Evolutionary conservation across 2,113 vertebrate genomes (phyloP).

Genomic region (Tinamus guttatus): DNA sequence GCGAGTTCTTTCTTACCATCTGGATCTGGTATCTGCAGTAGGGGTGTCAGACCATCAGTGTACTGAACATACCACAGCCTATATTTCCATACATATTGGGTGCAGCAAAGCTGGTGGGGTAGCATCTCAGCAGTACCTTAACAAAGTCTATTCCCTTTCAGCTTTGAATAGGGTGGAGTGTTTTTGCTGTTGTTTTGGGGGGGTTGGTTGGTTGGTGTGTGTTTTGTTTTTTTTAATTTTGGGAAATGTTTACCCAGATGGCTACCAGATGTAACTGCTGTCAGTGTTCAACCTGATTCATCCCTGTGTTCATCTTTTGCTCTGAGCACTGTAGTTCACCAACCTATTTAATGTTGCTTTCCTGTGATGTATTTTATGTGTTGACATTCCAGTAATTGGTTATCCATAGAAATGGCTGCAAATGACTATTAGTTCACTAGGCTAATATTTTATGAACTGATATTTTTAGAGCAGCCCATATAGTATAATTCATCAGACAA

Average conservation of each 20-base stretch:
- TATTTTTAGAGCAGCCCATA: conserved; percentile 17
- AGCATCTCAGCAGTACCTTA: neutral
- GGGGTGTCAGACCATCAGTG: neutral
- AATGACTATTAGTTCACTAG: conserved; percentile 15
- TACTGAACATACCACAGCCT: neutral
- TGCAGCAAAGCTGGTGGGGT: neutral
- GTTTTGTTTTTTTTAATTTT: neutral
- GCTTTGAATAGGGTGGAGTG: neutral
- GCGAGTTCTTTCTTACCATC: neutral
- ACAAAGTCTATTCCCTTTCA: neutral
- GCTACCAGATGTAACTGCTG: neutral
- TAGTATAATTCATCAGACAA: conserved; percentile 31
- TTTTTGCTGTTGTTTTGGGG: too few relatives aligned
- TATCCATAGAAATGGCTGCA: conserved; percentile 37
- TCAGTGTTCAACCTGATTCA: neutral
- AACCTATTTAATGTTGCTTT: neutral
- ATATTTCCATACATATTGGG: accelerated
- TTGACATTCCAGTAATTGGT: conserved; percentile 5
- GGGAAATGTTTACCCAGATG: neutral
- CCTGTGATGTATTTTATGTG: neutral
- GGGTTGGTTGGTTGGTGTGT: too few relatives aligned
- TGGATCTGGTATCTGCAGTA: neutral
- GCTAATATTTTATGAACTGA: conserved; percentile 12
- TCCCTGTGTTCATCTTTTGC: neutral
- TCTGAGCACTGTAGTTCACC: neutral